Conservation (phyloP, 2,113 vertebrate species). For the Malurus cyaneus region DNA sequence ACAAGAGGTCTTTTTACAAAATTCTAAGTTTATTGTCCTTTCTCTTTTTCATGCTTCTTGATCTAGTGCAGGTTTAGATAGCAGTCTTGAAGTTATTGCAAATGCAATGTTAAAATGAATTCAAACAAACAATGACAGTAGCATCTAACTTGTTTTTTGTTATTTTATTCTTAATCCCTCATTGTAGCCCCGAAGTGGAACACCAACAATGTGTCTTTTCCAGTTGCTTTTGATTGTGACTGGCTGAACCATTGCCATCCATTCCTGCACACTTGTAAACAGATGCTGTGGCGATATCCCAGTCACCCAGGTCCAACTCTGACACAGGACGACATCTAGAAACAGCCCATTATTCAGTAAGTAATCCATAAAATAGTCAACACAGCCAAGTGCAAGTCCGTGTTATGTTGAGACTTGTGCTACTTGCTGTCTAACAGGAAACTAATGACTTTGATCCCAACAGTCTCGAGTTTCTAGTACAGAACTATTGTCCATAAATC, state of each 20-base stretch:
- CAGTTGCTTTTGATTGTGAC: not conserved
- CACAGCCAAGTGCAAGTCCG: not conserved
- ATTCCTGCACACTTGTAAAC: conserved; percentile 29
- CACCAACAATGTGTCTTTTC: not conserved
- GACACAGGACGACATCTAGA: not conserved
- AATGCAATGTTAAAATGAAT: not conserved
- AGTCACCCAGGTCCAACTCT: not conserved
- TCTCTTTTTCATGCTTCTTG: not conserved
- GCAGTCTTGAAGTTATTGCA: not conserved
- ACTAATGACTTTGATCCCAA: not conserved
- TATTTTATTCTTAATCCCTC: not conserved
- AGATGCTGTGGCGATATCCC: not conserved
- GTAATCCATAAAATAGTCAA: not conserved
- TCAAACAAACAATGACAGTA: not conserved
- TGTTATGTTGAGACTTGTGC: not conserved
- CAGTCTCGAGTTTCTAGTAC: not conserved
- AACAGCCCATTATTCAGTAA: conserved; percentile 18
- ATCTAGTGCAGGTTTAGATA: not conserved
- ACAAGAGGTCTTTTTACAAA: not conserved
- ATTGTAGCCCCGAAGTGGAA: not conserved
- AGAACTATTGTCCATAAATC: not conserved
- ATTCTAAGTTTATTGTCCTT: not conserved
- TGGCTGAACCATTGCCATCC: conserved; percentile 12
- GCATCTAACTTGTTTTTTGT: not conserved
- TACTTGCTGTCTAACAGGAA: not conserved